These are phyloP conservation scores for Diuraphis noxia DNA, from an alignment of 1,140 invertebrate species.

Conservation along the genomic window DNA sequence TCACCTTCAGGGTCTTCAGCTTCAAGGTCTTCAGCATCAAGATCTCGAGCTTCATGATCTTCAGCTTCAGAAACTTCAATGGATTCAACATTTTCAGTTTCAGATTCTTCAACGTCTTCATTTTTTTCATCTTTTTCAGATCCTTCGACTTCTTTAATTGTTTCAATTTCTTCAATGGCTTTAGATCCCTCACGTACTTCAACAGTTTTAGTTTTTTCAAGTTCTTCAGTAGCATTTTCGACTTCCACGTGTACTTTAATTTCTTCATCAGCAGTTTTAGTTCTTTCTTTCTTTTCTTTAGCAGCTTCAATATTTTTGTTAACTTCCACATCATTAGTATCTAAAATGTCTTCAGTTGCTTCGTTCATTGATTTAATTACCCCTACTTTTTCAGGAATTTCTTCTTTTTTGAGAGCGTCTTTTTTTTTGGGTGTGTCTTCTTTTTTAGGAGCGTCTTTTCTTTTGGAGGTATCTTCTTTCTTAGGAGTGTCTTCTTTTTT, in stretches of 20 bases:
- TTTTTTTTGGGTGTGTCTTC: too few relatives aligned
- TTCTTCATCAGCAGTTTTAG: neutral
- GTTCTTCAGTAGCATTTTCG: neutral
- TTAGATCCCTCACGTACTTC: neutral
- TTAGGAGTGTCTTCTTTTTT: too few relatives aligned
- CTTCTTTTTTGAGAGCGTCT: too few relatives aligned
- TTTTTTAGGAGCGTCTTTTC: too few relatives aligned
- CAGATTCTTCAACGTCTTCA: neutral
- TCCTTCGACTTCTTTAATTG: neutral
- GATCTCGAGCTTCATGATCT: too few relatives aligned
- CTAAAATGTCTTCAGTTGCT: neutral
- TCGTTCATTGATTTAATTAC: neutral
- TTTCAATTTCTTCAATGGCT: neutral
- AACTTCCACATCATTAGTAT: neutral
- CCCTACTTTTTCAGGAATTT: neutral
- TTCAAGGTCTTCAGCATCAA: neutral
- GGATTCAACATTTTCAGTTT: constrained; percentile 6
- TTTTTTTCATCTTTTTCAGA: neutral
- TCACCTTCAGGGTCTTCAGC: too few relatives aligned
- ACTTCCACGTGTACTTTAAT: neutral
- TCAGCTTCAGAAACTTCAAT: too few relatives aligned
- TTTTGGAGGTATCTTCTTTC: too few relatives aligned
- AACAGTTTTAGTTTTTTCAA: neutral
- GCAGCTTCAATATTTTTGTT: neutral
- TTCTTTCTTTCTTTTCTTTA: neutral